A percentile compares a stretch with the other conserved stretches of the same genome.
Evolutionary conservation across 2,797 vertebrate species (phyloP).

Genomic region (Danio tinwini): DNA sequence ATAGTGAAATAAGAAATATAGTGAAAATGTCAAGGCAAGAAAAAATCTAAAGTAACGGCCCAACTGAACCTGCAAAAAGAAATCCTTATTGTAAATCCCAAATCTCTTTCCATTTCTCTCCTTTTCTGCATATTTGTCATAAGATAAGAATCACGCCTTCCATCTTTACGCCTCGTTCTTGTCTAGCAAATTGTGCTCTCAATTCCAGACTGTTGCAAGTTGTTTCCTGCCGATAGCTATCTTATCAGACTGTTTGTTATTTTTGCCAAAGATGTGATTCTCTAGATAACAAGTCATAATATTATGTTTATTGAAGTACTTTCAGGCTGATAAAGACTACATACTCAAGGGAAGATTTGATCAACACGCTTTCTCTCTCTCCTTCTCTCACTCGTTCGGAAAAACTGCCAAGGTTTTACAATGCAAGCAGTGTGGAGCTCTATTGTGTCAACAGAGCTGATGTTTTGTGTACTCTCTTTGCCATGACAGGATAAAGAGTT

Average conservation of each 20-base stretch:
- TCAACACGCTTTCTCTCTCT: constrained; percentile 27
- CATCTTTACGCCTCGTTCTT: constrained; percentile 57
- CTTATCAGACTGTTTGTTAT: constrained; percentile 80
- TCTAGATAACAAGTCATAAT: constrained; percentile 73
- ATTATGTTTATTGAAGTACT: constrained; percentile 75
- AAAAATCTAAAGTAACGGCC: neutral
- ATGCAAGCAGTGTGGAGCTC: constrained; percentile 38
- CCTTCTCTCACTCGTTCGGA: constrained; percentile 10
- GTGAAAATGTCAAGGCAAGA: neutral
- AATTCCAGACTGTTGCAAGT: constrained; percentile 65
- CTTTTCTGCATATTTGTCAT: constrained; percentile 64
- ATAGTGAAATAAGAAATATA: neutral
- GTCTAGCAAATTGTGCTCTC: constrained; percentile 57
- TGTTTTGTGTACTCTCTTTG: constrained; percentile 36
- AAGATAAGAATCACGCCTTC: constrained; percentile 67
- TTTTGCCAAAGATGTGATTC: constrained; percentile 72
- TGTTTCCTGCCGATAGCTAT: constrained; percentile 73
- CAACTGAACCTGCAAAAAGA: neutral
- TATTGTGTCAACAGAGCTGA: constrained; percentile 45
- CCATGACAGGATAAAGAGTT: constrained; percentile 41
- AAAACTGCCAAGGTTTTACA: constrained; percentile 48
- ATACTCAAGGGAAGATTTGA: constrained; percentile 68
- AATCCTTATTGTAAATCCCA: neutral
- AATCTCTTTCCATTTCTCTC: constrained; percentile 36
- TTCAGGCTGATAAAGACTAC: constrained; percentile 75